phyloP scores from a whole-genome alignment of 2,797 vertebrate species.

The Silurus aristotelis region DNA sequence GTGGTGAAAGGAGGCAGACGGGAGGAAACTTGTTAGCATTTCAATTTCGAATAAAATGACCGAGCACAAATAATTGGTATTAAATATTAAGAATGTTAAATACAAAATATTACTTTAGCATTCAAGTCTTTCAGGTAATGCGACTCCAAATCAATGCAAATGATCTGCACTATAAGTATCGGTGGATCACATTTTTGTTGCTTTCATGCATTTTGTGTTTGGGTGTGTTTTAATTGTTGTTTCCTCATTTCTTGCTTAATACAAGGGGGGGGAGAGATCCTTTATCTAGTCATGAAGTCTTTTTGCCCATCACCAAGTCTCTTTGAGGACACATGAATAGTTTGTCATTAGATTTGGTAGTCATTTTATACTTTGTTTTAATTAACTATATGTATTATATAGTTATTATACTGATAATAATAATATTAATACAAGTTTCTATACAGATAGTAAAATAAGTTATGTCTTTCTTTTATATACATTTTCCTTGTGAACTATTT shows the following conservation, averaged over 20 bases:
- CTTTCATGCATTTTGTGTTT: not conserved
- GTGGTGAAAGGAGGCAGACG: not conserved
- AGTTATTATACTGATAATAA: conserved; percentile 86
- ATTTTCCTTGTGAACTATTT: conserved; percentile 93
- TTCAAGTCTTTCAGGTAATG: not conserved
- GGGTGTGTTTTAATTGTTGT: not conserved
- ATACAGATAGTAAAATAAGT: conserved; percentile 91
- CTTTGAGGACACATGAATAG: conserved; percentile 80
- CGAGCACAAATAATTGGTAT: not conserved
- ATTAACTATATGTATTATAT: conserved; percentile 69
- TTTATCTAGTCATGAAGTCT: conserved; percentile 39
- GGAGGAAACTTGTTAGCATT: not conserved
- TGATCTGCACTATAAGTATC: not conserved
- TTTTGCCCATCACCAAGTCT: conserved; percentile 55
- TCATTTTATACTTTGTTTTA: conserved; percentile 54
- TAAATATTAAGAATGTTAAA: not conserved
- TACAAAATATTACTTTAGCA: not conserved
- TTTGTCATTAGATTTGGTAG: conserved; percentile 93
- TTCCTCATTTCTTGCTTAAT: conserved; percentile 65
- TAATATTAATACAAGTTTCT: conserved; percentile 73
- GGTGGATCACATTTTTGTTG: not conserved
- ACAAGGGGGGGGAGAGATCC: conserved; percentile 28
- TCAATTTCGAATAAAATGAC: not conserved
- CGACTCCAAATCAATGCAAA: not conserved
- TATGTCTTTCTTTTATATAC: conserved; percentile 85